Evolutionary conservation across 1,140 invertebrate genomes (phyloP).

Genomic region (Matsumurasca onukii): DNA sequence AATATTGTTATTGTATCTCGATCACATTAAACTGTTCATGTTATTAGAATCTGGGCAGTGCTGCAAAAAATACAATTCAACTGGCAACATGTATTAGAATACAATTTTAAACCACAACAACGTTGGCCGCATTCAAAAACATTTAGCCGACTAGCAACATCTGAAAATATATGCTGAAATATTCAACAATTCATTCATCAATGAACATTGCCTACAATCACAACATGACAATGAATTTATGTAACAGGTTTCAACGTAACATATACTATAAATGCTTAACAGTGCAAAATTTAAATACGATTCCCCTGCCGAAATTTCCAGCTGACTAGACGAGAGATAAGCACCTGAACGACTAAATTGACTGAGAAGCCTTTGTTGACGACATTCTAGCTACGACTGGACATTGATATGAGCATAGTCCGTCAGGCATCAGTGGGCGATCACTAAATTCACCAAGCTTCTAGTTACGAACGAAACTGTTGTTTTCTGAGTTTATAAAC

Average conservation of each 20-base stretch:
- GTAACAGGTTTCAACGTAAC: not conserved
- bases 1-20: too few species aligned
- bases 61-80: not conserved
- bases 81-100: too few species aligned
- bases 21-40: not conserved
- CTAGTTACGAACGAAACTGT: too few species aligned
- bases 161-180: not conserved
- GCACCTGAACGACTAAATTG: not conserved
- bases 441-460: too few species aligned
- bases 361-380: not conserved
- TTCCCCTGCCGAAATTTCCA: not conserved
- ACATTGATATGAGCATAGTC: too few species aligned
- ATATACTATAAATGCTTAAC: slow-evolving; percentile 19
- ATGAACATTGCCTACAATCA: not conserved
- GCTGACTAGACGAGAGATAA: slow-evolving; percentile 14
- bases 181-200: not conserved
- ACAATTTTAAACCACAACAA: not conserved
- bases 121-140: not conserved
- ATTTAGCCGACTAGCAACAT: not conserved
- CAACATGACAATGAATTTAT: not conserved
- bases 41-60: not conserved
- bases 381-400: not conserved
- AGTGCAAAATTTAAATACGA: too few species aligned
- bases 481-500: too few species aligned
- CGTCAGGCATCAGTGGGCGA: too few species aligned